Base-by-base conservation (phyloP, 1,140 invertebrate species). In the Choristoneura fumiferana region DNA sequence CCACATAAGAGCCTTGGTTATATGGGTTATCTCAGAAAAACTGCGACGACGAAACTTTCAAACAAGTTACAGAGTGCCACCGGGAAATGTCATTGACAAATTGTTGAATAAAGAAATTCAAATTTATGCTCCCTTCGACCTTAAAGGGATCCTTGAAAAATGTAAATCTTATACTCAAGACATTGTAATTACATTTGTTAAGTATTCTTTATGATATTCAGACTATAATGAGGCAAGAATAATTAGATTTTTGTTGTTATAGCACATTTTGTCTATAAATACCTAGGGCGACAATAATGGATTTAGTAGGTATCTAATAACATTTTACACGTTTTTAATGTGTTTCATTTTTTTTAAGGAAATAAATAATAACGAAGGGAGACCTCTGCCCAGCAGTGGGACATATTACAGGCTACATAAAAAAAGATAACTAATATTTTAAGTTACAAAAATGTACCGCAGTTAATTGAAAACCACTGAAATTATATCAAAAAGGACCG, bases 21-120 rank as follows among this genome's bases (percentile, higher is more conserved):
- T 58, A 37, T 49, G 29, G 59, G 57, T 55, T 58, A 58, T 52
- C 53, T n/a, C 58, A 37, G 59, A 63, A 62, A 63, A 70, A 70
- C 38, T 36, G 57, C 35, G 55, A 57, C 49, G 49, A 36, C 55
- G 49, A 49, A 58, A 65, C 49, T 58, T 43, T 58, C 17, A 15
- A 57, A 55, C 39, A 65, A 65, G 39, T 56, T 63, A 59, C 63
- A 45, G 56, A 15, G 58, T 18, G 55, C 36, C 58, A 58, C 29
- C 43, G 53, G 58, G 61, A 61, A 62, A 63, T 60, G 58, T 43
- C 60, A 63, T 34, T 57, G 62, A 66, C 58, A 58, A 62, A 70
- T 62, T 60, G 63, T 62, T 39, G 57, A 49, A 52, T 52, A 34
- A 49, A 52, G 40, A 10, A 52, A 57, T 57, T 39, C 38, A 22